Evolutionary conservation across 1,140 invertebrate genomes (phyloP).

Genomic region (Wiebesia pumilae): DNA sequence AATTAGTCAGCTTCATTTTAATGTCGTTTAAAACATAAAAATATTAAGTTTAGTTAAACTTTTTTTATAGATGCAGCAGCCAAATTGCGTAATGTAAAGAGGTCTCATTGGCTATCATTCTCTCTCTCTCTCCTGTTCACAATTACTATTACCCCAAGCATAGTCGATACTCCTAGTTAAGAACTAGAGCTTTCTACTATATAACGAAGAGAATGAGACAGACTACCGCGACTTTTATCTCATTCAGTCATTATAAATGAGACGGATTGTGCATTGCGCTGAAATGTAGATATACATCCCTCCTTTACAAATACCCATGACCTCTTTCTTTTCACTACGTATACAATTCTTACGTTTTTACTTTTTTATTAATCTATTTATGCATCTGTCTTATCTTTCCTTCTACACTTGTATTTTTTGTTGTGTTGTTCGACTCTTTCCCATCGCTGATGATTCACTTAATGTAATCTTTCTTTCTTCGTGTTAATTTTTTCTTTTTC

Average conservation of each 20-base stretch:
- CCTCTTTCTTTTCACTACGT: slow-evolving; percentile 30
- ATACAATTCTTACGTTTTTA: background rate
- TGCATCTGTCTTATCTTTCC: slow-evolving; percentile 15
- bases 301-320: slow-evolving; percentile 42
- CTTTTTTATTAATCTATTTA: slow-evolving; percentile 39
- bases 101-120: no score
- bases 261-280: slow-evolving; percentile 51
- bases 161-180: slow-evolving; percentile 35
- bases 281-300: slow-evolving; percentile 51
- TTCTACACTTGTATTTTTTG: background rate
- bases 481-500: background rate
- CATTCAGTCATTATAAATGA: slow-evolving; percentile 48
- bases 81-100: slow-evolving; percentile 24
- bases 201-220: background rate
- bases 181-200: slow-evolving; percentile 27
- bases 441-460: background rate
- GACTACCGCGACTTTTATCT: slow-evolving; percentile 44
- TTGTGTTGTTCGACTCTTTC: background rate
- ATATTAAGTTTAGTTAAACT: slow-evolving; percentile 42
- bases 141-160: background rate
- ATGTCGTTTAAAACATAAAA: background rate
- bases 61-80: background rate
- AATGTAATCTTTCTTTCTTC: background rate
- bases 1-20: background rate
- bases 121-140: background rate